phyloP scores from a whole-genome alignment of 1,140 invertebrate species.

The Piezodorus guildinii region DNA sequence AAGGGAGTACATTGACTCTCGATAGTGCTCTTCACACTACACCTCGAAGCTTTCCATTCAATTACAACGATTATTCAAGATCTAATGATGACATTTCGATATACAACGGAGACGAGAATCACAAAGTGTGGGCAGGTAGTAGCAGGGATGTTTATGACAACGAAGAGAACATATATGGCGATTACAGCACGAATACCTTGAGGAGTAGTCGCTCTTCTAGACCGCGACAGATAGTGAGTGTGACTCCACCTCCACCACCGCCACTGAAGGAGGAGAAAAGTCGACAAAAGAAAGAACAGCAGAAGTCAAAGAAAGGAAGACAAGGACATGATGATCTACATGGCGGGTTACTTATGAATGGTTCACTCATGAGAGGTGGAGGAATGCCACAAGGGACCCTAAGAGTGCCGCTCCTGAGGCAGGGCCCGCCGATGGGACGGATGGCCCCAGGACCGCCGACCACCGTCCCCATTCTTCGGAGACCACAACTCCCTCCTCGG shows the following conservation, averaged over 20 bases:
- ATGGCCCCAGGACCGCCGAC: conserved; percentile 23
- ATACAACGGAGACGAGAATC: conserved; percentile 83
- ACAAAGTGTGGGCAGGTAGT: conserved; percentile 76
- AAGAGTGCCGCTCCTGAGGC: neutral
- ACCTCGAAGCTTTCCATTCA: conserved; percentile 27
- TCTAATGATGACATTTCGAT: conserved; percentile 56
- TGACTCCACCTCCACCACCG: conserved; percentile 64
- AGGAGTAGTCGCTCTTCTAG: conserved; percentile 52
- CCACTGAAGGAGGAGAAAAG: conserved; percentile 47
- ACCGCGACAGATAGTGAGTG: conserved; percentile 64
- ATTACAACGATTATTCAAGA: conserved; percentile 44
- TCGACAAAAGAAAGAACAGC: conserved; percentile 27
- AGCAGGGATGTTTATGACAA: conserved; percentile 58
- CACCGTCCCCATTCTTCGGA: conserved; percentile 30
- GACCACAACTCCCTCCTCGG: conserved; percentile 22
- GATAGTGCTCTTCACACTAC: conserved; percentile 30
- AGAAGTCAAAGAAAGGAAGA: conserved; percentile 31
- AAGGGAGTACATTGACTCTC: conserved; percentile 43
- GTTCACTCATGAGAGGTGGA: conserved; percentile 33
- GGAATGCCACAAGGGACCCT: neutral
- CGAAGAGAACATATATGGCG: conserved; percentile 52
- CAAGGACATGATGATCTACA: conserved; percentile 38
- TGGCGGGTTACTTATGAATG: conserved; percentile 36
- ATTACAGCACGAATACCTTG: conserved; percentile 58
- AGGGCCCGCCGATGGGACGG: conserved; percentile 26